Conservation (phyloP, 2,113 vertebrate species). For the Mungos mungo region DNA sequence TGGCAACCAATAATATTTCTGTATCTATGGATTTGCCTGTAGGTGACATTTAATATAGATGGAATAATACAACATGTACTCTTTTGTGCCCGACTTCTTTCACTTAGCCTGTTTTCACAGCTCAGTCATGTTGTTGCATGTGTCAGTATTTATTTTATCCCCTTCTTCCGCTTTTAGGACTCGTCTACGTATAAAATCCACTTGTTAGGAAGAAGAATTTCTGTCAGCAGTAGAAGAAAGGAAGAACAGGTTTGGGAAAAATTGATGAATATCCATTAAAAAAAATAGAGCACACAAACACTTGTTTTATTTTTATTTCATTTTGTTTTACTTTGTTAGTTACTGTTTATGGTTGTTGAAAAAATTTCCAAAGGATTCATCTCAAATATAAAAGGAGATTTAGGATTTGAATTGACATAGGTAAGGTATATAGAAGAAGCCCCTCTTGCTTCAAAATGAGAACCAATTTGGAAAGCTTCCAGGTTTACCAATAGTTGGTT, state of each 20-base stretch:
- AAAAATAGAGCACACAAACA: not conserved
- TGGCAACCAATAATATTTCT: not conserved
- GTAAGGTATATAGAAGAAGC: not conserved
- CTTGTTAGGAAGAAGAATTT: not conserved
- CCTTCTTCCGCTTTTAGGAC: not conserved
- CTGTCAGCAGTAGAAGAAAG: not conserved
- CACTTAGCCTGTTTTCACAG: not conserved
- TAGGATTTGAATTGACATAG: conserved; percentile 26
- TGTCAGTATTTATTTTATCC: not conserved
- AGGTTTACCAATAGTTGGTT: conserved; percentile 11
- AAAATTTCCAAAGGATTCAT: conserved; percentile 25
- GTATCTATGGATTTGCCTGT: not conserved
- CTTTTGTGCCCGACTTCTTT: not conserved
- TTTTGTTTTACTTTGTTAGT: conserved; percentile 14
- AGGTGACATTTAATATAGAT: not conserved
- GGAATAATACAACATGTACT: not conserved
- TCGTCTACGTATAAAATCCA: conserved; percentile 4
- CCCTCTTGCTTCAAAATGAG: conserved; percentile 46
- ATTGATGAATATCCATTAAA: not conserved
- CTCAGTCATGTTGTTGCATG: not conserved
- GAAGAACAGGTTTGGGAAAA: not conserved
- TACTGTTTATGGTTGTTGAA: not conserved
- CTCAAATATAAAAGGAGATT: conserved; percentile 9
- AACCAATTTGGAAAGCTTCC: not conserved
- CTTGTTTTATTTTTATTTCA: conserved; percentile 34